Evolutionary conservation across 2,113 vertebrate species (phyloP).

Genomic region (Egretta garzetta): DNA sequence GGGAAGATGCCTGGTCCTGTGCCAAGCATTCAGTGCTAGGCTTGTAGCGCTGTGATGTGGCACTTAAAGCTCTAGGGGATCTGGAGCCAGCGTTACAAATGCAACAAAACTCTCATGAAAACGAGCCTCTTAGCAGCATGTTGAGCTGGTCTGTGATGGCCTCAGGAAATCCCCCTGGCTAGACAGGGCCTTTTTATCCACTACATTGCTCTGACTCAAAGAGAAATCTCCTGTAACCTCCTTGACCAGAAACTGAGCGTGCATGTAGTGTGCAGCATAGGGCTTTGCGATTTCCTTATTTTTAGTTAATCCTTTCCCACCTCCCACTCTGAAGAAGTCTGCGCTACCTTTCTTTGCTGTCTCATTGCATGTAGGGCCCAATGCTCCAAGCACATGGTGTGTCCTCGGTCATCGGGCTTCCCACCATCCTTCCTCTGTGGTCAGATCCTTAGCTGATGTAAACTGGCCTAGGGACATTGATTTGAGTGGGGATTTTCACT

Average conservation of each 20-base stretch:
- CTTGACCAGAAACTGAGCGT: constrained; percentile 70
- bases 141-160: constrained; percentile 76
- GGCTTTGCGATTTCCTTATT: constrained; percentile 54
- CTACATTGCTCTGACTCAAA: constrained; percentile 74
- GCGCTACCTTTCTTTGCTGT: background rate
- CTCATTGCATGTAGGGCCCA: accelerated
- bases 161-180: constrained; percentile 82
- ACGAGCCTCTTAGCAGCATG: constrained; percentile 66
- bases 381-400: accelerated
- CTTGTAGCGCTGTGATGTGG: constrained; percentile 71
- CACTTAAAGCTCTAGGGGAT: constrained; percentile 74
- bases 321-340: background rate
- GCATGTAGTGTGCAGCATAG: constrained; percentile 1
- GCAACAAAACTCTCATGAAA: constrained; percentile 73
- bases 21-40: constrained; percentile 40
- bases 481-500: background rate
- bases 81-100: constrained; percentile 74
- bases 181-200: constrained; percentile 77
- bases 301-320: constrained; percentile 23
- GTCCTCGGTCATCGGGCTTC: background rate
- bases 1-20: constrained; percentile 46
- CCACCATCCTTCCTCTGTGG: background rate
- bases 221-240: constrained; percentile 71
- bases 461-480: background rate
- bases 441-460: background rate